Conservation (phyloP, 2,888 invertebrate genomes). For the Boloria selene region DNA sequence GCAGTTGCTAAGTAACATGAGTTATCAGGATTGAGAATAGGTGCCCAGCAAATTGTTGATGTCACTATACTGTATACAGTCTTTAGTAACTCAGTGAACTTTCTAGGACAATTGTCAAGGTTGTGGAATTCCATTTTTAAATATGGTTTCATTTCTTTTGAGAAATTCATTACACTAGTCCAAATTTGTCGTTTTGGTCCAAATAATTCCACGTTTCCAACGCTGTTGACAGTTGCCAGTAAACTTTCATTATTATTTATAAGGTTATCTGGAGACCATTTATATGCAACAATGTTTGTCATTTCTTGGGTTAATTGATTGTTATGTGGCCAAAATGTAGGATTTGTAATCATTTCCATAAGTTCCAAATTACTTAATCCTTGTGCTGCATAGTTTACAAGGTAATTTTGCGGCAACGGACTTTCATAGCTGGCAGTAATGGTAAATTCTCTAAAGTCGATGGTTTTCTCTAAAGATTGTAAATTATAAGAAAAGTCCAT, state of each 20-base stretch:
- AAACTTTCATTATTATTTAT: conserved; percentile 49
- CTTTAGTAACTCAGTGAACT: conserved; percentile 52
- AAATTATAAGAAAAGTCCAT: conserved; percentile 58
- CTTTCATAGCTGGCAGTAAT: conserved; percentile 54
- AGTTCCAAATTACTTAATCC: conserved; percentile 57
- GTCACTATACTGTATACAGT: conserved; percentile 53
- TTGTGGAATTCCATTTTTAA: conserved; percentile 37
- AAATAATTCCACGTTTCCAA: conserved; percentile 63
- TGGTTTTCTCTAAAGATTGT: conserved; percentile 58
- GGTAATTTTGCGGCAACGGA: conserved; percentile 54
- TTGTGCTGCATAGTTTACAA: conserved; percentile 47
- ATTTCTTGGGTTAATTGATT: conserved; percentile 56
- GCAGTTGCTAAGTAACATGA: conserved; percentile 63
- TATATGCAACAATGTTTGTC: conserved; percentile 50
- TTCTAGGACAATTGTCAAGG: conserved; percentile 39
- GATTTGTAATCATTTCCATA: conserved; percentile 62
- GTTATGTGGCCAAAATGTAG: conserved; percentile 67
- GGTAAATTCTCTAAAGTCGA: conserved; percentile 55
- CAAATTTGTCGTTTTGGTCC: conserved; percentile 48
- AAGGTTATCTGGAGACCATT: conserved; percentile 62
- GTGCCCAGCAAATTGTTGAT: conserved; percentile 62
- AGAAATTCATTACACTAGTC: conserved; percentile 54
- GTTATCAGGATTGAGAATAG: conserved; percentile 46
- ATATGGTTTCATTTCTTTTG: conserved; percentile 47
- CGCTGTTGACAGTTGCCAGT: conserved; percentile 63